Base-by-base conservation (phyloP, 2,888 invertebrate genomes). In the Torymus auratus region DNA sequence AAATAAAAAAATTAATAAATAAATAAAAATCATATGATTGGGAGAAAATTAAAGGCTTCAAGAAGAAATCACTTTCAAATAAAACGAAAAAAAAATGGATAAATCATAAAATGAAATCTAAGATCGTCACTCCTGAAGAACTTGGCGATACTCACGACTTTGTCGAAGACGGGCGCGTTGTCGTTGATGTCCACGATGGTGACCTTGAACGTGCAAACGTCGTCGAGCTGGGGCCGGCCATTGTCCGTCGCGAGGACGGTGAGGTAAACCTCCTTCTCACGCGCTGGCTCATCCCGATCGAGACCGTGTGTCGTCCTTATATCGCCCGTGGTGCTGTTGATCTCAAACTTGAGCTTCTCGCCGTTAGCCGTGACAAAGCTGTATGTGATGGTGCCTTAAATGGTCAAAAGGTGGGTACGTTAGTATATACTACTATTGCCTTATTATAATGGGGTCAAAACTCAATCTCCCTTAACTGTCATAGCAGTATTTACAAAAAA, bases 191-290 rank as follows among this genome's bases (percentile, higher is more conserved):
- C 99, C 88, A 94, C 94, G 84, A 98, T 96, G 83, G 95, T 94
- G 76, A 98, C 96, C 92, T 96, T 96, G 90, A 99, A 96, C 5
- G 97, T 97, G 91, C 99, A 99, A 76, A 97, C 96, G 87, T 98
- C 98, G 86, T 97, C 97, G 73, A 99, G 92, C 68, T 95, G 95
- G 0, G 98, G 97, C 84, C 95, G 94, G 0, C 98, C 99, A 90
- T 98, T 96, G 91, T 99, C 99, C 79, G 96, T 96, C 0, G 97
- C 99, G 89, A 96, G 94, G 10, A 98, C 96, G 53, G 97, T 97
- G 70, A 97, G 93, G 88, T 96, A 97, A 82, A 93, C 94, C 92
- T 95, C 96, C 91, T 95, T 97, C 91, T 95, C 96, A 87, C 95
- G 93, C 62, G 94, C 93, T 10, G 98, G 98, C 88, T 97, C 97